Evolutionary conservation across 1,140 invertebrate genomes (phyloP).

Genomic region (Aphaenogaster ashmeadi): DNA sequence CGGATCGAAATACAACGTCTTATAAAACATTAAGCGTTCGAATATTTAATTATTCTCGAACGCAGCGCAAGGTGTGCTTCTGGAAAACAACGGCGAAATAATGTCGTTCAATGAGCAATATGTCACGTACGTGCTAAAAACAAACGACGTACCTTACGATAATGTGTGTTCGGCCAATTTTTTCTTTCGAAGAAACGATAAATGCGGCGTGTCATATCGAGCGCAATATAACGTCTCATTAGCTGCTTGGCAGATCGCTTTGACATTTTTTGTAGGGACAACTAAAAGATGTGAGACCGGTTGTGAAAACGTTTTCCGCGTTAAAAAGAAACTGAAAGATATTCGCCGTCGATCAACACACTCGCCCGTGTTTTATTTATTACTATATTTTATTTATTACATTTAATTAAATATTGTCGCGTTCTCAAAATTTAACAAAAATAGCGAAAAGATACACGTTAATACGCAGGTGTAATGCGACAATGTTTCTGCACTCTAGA

Average conservation of each 20-base stretch:
- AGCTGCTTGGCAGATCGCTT: conserved; percentile 29
- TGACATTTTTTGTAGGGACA: conserved; percentile 33
- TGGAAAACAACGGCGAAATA: not conserved
- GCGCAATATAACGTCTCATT: conserved; percentile 8
- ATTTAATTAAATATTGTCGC: conserved; percentile 21
- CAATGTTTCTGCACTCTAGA: not conserved
- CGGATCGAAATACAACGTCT: not conserved
- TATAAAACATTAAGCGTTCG: not conserved
- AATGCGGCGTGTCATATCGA: conserved; percentile 35
- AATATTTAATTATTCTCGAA: not conserved
- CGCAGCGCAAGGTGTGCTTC: not conserved
- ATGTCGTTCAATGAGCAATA: conserved; percentile 12
- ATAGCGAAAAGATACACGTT: not conserved
- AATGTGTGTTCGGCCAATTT: not conserved
- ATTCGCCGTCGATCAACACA: not conserved
- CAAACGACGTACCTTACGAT: conserved; percentile 14
- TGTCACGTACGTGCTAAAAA: conserved; percentile 22
- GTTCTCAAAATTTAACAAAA: not conserved
- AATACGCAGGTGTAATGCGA: not conserved
- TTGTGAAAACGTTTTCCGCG: not conserved
- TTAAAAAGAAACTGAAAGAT: conserved; percentile 13
- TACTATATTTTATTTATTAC: too few species aligned
- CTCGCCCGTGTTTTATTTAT: not conserved
- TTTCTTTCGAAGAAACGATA: conserved; percentile 21
- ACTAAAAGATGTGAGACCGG: not conserved